Conservation (phyloP, 37 sponge, comb jelly and placozoan genomes). For the Lycopodina hypogea region DNA sequence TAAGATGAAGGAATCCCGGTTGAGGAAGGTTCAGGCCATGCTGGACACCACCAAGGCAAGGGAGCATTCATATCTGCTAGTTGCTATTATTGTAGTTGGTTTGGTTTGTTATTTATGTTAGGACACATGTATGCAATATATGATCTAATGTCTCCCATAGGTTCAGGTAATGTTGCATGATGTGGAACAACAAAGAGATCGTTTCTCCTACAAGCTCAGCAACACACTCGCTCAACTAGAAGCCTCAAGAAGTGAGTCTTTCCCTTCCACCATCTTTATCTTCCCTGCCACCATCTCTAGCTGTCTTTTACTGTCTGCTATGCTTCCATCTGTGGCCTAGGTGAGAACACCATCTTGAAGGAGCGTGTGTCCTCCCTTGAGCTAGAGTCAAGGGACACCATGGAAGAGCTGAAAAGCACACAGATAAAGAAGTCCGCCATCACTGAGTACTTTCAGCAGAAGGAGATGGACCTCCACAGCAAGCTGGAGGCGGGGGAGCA, state of each 20-base stretch:
- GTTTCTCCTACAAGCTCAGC: constrained; percentile 13
- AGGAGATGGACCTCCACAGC: constrained; percentile 53
- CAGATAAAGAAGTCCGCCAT: constrained; percentile 55
- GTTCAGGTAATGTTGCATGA: constrained; percentile 42
- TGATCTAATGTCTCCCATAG: constrained; percentile 3
- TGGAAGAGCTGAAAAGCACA: constrained; percentile 26
- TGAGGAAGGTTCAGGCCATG: constrained; percentile 63
- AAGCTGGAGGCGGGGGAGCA: constrained; percentile 58
- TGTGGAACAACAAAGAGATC: constrained; percentile 37
- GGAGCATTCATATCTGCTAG: neutral
- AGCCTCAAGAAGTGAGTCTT: neutral
- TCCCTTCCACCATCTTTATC: neutral
- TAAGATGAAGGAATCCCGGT: constrained; percentile 23
- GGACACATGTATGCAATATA: too few species aligned
- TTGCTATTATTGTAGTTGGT: neutral
- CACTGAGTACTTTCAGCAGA: constrained; percentile 74
- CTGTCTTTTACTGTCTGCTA: neutral
- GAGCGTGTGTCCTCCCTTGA: constrained; percentile 14
- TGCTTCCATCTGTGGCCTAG: neutral
- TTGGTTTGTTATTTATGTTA: neutral
- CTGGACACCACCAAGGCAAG: constrained; percentile 73
- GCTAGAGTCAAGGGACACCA: neutral
- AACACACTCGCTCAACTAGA: constrained; percentile 1
- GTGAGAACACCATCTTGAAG: constrained; percentile 29
- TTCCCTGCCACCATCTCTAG: neutral